Conservation (phyloP, 2,113 vertebrate species). For the Theristicus caerulescens region DNA sequence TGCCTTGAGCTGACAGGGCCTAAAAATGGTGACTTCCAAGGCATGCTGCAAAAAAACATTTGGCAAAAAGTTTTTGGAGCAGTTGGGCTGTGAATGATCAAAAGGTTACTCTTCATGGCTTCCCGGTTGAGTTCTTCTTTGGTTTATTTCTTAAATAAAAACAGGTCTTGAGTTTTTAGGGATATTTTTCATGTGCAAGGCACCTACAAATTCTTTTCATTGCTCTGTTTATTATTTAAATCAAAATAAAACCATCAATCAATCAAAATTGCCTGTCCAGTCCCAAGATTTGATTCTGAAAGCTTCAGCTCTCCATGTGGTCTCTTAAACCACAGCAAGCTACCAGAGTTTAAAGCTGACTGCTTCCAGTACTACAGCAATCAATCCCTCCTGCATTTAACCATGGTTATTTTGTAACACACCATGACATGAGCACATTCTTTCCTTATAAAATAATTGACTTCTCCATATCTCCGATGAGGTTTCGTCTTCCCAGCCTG, state of each 20-base stretch:
- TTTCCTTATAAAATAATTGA: conserved; percentile 24
- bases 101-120: background rate
- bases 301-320: background rate
- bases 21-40: background rate
- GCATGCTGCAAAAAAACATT: background rate
- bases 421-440: conserved; percentile 22
- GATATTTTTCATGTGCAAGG: background rate
- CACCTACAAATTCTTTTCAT: background rate
- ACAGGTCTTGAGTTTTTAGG: background rate
- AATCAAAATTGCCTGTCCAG: background rate
- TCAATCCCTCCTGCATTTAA: background rate
- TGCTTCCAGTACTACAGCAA: background rate
- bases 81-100: background rate
- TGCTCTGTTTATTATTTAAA: background rate
- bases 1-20: background rate
- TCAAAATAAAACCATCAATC: background rate
- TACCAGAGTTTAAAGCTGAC: background rate
- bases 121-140: background rate
- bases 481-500: conserved; percentile 41
- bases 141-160: background rate
- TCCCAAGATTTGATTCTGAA: background rate
- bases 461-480: background rate
- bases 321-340: conserved; percentile 19
- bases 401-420: background rate
- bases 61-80: background rate